phyloP scores from a whole-genome alignment of 2,888 invertebrate genomes.

The Crematogaster levior region DNA sequence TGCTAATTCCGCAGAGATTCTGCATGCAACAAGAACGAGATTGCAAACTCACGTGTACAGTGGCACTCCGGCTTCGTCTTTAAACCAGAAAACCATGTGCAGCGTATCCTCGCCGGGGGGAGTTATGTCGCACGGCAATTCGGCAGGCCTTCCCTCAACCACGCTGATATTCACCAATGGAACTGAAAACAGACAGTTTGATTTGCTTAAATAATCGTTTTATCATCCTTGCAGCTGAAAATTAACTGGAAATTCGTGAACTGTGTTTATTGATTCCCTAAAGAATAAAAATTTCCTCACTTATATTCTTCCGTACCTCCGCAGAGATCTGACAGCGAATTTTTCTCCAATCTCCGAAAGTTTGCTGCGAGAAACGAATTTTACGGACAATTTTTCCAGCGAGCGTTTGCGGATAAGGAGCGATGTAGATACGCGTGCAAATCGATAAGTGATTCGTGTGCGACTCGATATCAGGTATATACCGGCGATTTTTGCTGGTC shows the following conservation, averaged over 20 bases:
- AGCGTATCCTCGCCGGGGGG: constrained; percentile 94
- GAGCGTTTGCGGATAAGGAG: background rate
- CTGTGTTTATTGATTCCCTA: background rate
- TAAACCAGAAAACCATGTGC: constrained; percentile 97
- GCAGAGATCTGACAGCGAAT: background rate
- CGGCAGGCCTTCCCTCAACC: constrained; percentile 94
- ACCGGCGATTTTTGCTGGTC: constrained; percentile 44
- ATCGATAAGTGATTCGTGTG: constrained; percentile 32
- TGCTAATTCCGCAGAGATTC: constrained; percentile 16
- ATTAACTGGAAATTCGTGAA: background rate
- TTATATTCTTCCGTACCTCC: too few species aligned
- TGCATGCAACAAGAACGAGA: constrained; percentile 6
- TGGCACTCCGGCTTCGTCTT: constrained; percentile 94
- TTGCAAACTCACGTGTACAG: constrained; percentile 91
- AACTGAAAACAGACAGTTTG: constrained; percentile 85
- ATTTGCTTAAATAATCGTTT: background rate
- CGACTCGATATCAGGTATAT: constrained; percentile 56
- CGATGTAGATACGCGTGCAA: constrained; percentile 9
- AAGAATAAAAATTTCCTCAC: background rate
- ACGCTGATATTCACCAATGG: constrained; percentile 94
- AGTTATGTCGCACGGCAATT: constrained; percentile 94
- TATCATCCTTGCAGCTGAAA: background rate
- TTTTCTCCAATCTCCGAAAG: background rate
- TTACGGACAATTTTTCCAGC: constrained; percentile 10
- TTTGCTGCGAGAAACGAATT: constrained; percentile 25